Percentiles rank a stretch among this genome's conserved stretches.
Conservation (phyloP, 2,888 invertebrate genomes). For the Ferdinandea cuprea region DNA sequence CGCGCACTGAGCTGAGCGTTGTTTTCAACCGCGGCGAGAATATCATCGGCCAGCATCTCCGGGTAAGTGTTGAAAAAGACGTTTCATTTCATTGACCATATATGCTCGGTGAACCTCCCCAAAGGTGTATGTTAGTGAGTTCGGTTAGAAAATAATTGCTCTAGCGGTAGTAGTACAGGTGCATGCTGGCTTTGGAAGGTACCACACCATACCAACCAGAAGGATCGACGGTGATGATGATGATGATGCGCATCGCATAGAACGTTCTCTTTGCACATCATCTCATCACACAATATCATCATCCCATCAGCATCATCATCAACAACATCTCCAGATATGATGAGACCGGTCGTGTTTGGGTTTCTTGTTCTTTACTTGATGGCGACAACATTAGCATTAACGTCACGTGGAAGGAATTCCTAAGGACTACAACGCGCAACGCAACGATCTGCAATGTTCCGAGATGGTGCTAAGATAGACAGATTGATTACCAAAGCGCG, state of each 20-base stretch:
- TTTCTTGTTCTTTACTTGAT: constrained; percentile 33
- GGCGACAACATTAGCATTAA: constrained; percentile 68
- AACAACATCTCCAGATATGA: constrained; percentile 27
- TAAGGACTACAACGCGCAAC: constrained; percentile 15
- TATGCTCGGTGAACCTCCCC: constrained; percentile 58
- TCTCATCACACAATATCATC: constrained; percentile 38
- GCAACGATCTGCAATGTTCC: constrained; percentile 4
- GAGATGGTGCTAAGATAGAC: constrained; percentile 65
- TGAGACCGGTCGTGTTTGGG: constrained; percentile 34
- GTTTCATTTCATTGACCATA: constrained; percentile 70
- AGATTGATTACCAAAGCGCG: constrained; percentile 58
- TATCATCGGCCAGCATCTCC: constrained; percentile 1
- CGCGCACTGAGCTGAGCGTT: neutral
- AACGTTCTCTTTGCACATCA: constrained; percentile 44
- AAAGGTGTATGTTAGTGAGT: constrained; percentile 59
- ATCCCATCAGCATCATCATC: constrained; percentile 20
- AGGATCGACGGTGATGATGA: constrained; percentile 22
- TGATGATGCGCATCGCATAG: constrained; percentile 24
- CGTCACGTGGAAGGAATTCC: constrained; percentile 46
- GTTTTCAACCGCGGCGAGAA: neutral
- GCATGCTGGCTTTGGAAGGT: constrained; percentile 51
- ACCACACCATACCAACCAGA: neutral
- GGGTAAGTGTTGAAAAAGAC: constrained; percentile 67
- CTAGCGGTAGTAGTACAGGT: constrained; percentile 67
- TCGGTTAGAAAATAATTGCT: constrained; percentile 73